Conservation (phyloP, 92 coral and sea anemone species). For the Heliopora coerulea region DNA sequence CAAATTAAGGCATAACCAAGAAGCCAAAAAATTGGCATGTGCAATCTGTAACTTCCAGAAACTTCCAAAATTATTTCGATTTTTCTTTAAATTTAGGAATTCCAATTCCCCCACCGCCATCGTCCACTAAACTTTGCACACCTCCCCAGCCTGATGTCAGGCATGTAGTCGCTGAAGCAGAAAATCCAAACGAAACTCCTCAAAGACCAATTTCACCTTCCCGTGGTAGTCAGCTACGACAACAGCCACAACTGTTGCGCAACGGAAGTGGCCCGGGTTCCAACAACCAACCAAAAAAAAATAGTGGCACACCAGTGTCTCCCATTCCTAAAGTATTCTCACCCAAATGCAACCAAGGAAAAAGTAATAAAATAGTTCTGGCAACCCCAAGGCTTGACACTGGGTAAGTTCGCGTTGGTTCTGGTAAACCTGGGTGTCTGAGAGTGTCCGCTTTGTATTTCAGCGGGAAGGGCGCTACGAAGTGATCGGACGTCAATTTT, state of each 20-base stretch:
- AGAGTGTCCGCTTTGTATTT: no score
- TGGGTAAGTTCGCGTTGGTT: neutral
- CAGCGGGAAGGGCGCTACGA: no score
- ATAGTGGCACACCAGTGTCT: neutral
- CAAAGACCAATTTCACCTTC: slow-evolving; percentile 23
- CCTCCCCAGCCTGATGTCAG: neutral
- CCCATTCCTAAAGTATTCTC: neutral
- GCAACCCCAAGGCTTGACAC: neutral
- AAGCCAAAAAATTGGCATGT: no score
- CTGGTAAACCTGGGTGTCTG: no score
- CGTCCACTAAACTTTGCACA: neutral
- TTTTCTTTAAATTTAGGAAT: neutral
- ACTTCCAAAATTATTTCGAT: no score
- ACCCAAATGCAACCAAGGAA: neutral
- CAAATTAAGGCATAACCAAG: no score
- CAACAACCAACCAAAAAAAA: neutral
- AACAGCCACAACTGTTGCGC: slow-evolving; percentile 20
- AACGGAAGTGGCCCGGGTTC: neutral
- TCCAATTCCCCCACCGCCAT: neutral
- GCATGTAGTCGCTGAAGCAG: neutral
- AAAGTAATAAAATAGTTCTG: neutral
- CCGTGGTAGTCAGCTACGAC: slow-evolving; percentile 8
- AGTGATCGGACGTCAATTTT: no score
- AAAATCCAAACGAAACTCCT: slow-evolving; percentile 27
- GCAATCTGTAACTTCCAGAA: no score